Evolutionary conservation across 2,888 invertebrate species (phyloP), one percentile per base, ranked within the genome.

Genomic region (Eupithecia abbreviata): DNA sequence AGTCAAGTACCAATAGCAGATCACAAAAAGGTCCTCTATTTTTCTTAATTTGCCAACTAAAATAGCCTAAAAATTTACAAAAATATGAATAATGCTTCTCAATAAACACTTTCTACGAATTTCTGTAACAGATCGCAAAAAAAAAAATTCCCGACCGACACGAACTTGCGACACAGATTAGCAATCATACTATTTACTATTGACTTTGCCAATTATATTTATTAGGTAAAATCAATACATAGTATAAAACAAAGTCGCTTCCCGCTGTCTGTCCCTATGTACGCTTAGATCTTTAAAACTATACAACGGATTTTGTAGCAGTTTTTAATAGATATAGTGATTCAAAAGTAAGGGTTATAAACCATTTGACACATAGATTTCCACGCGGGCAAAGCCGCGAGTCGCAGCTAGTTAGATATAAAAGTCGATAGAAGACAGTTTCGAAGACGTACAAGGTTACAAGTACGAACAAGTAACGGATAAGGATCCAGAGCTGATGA

Each of bases 401-500:
- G 30, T 30, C 30, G 30, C 30, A 30, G 30, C 30, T 30, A 30
- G 30, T 30, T 30, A 30, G 30, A 30, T 30, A 30, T 30, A 30
- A 30, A 30, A 30, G 51, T n/a, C n/a, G n/a, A 18, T 58, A 58
- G 55, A 58, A 58, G 18, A 5, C 2, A 58, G 18, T 51, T 15
- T n/a, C n/a, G 51, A n/a, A 51, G 51, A 51, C 51, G 15, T 51
- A n/a, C 6, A 51, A n/a, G 15, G 6, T n/a, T 51, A 51, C 51
- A 51, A 0, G 3, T 9, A 7, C 10, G 47, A 10, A 58, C 18
- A 66, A 42, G 66, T 66, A 69, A n/a, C 45, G 47, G 47, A n/a
- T 69, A 69, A 69, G 47, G 69, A 47, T 47, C 6, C 13, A 78
- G 78, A 76, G 76, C 15, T 78, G 78, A 78, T 76, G 76, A 62